These are phyloP conservation scores for Siphonodentalium dalli DNA, from an alignment of 2,888 invertebrate species.

Conservation along the genomic window DNA sequence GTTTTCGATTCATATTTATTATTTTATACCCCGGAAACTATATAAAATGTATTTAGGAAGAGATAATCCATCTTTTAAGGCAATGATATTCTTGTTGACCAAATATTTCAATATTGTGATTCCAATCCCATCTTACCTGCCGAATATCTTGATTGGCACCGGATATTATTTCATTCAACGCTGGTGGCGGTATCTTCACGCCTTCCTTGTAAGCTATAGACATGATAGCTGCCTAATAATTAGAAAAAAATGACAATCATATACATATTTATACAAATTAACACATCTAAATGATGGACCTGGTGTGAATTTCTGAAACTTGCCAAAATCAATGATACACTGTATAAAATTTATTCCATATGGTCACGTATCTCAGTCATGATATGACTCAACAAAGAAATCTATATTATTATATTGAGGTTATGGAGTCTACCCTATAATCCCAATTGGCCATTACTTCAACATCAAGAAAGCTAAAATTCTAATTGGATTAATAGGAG, in stretches of 20 bases:
- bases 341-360: not conserved
- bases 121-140: too few species aligned
- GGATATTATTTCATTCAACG: conserved; percentile 81
- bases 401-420: not conserved
- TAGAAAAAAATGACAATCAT: not conserved
- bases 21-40: too few species aligned
- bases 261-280: too few species aligned
- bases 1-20: too few species aligned
- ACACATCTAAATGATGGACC: not conserved
- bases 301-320: not conserved
- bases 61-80: too few species aligned
- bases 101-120: too few species aligned
- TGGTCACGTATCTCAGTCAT: not conserved
- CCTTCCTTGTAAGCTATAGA: conserved; percentile 91
- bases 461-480: too few species aligned
- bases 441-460: not conserved
- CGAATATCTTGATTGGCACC: conserved; percentile 92
- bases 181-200: conserved; percentile 78
- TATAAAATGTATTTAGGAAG: too few species aligned
- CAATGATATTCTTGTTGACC: too few species aligned
- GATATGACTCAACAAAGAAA: not conserved
- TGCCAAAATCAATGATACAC: not conserved
- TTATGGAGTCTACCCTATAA: not conserved
- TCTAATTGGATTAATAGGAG: too few species aligned
- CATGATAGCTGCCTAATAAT: conserved; percentile 82